A percentile compares a stretch with the other conserved stretches of the same genome.
Conservation (phyloP, 2,888 invertebrate species). For the Hartigia nigra region DNA sequence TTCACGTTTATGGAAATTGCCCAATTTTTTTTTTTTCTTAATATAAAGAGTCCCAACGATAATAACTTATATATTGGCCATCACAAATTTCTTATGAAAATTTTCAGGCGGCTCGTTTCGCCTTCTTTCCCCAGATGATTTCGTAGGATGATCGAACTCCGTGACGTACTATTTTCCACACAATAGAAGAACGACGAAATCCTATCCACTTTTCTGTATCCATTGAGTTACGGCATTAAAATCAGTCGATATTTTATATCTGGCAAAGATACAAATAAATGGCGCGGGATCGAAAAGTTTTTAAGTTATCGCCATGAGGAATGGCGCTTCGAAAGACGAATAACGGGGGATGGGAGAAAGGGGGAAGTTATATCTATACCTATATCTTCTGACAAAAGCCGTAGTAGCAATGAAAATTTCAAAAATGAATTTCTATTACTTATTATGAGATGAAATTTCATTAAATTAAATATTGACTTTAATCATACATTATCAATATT, state of each 20-base stretch:
- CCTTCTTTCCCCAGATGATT: neutral
- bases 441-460: neutral
- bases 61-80: neutral
- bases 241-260: slow-evolving; percentile 17
- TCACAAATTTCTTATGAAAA: neutral
- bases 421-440: neutral
- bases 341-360: neutral
- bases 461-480: too few species aligned
- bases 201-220: slow-evolving; percentile 14
- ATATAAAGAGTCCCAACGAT: neutral
- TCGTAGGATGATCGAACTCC: neutral
- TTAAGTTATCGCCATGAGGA: slow-evolving; percentile 19
- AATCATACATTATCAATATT: too few species aligned
- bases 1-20: neutral
- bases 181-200: neutral
- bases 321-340: slow-evolving; percentile 17
- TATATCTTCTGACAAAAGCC: neutral
- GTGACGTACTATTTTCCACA: neutral
- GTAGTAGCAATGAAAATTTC: neutral
- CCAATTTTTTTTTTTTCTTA: neutral
- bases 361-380: neutral
- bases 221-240: slow-evolving; percentile 20
- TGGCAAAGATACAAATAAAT: slow-evolving; percentile 23
- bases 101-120: neutral
- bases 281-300: slow-evolving; percentile 19